Conservation (phyloP, 1,140 invertebrate species). For the Dreissena polymorpha region DNA sequence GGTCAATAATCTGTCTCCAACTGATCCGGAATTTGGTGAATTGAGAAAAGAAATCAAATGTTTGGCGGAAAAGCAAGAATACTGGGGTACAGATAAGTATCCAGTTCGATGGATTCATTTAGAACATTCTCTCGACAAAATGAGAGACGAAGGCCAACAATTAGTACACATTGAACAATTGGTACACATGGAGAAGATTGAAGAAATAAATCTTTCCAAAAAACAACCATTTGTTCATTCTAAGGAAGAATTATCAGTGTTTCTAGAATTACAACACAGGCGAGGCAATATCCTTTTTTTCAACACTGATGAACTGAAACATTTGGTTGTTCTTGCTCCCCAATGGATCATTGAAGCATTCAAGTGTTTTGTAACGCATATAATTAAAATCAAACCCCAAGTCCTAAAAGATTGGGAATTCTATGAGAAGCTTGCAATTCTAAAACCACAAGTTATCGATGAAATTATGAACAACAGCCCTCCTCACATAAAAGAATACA, state of each 20-base stretch:
- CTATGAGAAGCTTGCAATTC: slow-evolving; percentile 22
- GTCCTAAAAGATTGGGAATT: background rate
- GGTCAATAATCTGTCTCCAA: slow-evolving; percentile 6
- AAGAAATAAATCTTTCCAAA: background rate
- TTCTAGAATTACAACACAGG: slow-evolving; percentile 17
- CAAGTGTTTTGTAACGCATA: slow-evolving; percentile 29
- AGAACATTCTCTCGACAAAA: slow-evolving; percentile 1
- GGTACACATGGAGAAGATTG: background rate
- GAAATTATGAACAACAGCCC: slow-evolving; percentile 32
- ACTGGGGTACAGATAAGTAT: slow-evolving; percentile 8
- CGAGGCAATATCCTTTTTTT: slow-evolving; percentile 33
- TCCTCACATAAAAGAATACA: slow-evolving; percentile 12
- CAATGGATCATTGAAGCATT: too few relatives aligned
- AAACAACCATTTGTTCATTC: too few relatives aligned
- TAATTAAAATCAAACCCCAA: slow-evolving; percentile 1
- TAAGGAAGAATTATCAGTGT: slow-evolving; percentile 15
- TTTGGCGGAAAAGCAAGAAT: slow-evolving; percentile 6
- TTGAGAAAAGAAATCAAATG: slow-evolving; percentile 11
- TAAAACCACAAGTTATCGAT: slow-evolving; percentile 15
- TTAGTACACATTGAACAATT: too few relatives aligned
- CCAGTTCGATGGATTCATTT: slow-evolving; percentile 36
- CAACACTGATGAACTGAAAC: slow-evolving; percentile 3
- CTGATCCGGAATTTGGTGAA: background rate
- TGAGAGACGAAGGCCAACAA: slow-evolving; percentile 19
- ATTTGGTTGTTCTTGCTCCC: too few relatives aligned